Conservation (phyloP, 2,113 vertebrate genomes). For the Oxyura jamaicensis region DNA sequence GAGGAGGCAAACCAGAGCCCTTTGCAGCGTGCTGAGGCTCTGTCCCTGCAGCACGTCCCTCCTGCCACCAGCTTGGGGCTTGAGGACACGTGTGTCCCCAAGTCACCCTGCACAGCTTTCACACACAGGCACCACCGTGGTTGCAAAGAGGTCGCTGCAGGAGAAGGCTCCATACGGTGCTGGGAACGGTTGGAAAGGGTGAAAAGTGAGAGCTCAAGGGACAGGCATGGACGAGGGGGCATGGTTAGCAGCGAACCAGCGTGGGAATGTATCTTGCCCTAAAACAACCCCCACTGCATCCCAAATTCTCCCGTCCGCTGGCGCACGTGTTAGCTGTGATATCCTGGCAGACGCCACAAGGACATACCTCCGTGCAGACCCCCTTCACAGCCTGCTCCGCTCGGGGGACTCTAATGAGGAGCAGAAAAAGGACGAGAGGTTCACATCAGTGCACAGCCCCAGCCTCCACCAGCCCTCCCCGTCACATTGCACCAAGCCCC, state of each 20-base stretch:
- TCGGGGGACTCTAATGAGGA: slow-evolving; percentile 73
- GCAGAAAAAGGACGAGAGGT: slow-evolving; percentile 74
- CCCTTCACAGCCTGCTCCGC: slow-evolving; percentile 74
- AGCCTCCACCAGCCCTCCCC: slow-evolving; percentile 18
- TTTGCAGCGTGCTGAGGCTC: background rate
- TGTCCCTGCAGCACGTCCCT: background rate
- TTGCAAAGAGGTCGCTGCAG: background rate
- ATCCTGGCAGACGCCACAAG: slow-evolving; percentile 43
- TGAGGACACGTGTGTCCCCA: rapidly evolving
- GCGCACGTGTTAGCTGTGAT: background rate
- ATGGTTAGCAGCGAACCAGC: background rate
- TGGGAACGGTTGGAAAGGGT: background rate
- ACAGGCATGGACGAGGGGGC: background rate
- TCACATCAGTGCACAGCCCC: slow-evolving; percentile 60
- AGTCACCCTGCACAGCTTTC: background rate
- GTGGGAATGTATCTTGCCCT: background rate
- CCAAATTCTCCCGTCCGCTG: background rate
- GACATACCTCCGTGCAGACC: slow-evolving; percentile 73
- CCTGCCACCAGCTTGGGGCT: background rate
- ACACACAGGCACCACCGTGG: background rate
- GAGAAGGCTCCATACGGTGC: background rate
- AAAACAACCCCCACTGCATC: background rate
- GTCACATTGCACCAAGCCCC: rapidly evolving
- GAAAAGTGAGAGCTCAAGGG: background rate
- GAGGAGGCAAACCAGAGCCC: background rate